Evolutionary conservation across 2,888 invertebrate genomes (phyloP).

Genomic region (Drosophila longiperda): DNA sequence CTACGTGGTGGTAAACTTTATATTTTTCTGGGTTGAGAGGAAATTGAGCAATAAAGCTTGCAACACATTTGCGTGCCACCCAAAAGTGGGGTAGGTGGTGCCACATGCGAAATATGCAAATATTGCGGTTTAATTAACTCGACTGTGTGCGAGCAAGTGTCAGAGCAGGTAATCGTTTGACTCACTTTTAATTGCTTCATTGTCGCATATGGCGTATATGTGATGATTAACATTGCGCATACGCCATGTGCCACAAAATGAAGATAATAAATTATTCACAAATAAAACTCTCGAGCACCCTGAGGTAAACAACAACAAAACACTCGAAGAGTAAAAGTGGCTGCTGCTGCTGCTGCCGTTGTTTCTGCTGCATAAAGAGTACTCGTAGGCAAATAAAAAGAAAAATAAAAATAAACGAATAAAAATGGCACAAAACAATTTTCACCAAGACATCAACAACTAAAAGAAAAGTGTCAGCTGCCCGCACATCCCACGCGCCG

Average conservation of each 20-base stretch:
- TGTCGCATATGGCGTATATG: constrained; percentile 64
- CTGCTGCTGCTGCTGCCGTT: constrained; percentile 16
- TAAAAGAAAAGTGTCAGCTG: constrained; percentile 38
- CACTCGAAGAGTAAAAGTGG: constrained; percentile 53
- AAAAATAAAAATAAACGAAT: constrained; percentile 5
- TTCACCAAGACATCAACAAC: constrained; percentile 36
- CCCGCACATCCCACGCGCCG: not conserved
- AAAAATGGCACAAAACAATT: constrained; percentile 63
- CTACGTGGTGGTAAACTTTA: constrained; percentile 54
- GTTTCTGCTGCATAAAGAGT: constrained; percentile 44
- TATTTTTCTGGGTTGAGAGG: constrained; percentile 32
- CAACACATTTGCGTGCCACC: constrained; percentile 45
- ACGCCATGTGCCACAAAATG: constrained; percentile 34
- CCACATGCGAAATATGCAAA: constrained; percentile 71
- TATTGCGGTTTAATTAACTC: constrained; percentile 80
- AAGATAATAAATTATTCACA: constrained; percentile 60
- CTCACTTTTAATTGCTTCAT: constrained; percentile 64
- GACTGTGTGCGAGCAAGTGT: constrained; percentile 33
- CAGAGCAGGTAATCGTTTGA: constrained; percentile 54
- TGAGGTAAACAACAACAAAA: constrained; percentile 73
- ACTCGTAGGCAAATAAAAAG: constrained; percentile 51
- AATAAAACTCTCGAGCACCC: constrained; percentile 65
- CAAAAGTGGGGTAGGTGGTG: constrained; percentile 4
- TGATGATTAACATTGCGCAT: constrained; percentile 52
- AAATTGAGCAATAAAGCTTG: constrained; percentile 77